Base-by-base conservation (phyloP, 2,797 vertebrate species). In the Tarsius wallacei region DNA sequence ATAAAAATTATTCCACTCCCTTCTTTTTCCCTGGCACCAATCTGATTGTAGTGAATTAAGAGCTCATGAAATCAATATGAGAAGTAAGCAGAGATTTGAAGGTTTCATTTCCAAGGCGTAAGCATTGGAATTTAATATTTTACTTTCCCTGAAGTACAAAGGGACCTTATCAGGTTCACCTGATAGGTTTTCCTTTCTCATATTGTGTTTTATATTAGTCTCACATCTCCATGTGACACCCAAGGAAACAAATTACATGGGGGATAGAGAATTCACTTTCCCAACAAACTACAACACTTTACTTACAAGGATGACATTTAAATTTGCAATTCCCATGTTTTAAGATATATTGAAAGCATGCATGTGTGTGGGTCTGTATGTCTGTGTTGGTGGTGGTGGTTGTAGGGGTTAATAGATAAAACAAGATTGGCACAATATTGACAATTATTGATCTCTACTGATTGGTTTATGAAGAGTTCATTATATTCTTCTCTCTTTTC, bases 41-140 rank as follows among this genome's bases (percentile, higher is more conserved):
- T 57, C 12, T 91, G 86, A 91, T 15, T 76, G 11, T 63, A 42
- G 42, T 26, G 31, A 94, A 94, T 87, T 90, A 80, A 73, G 31
- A 95, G 68, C 87, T 42, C 68, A 12, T 80, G 53, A 85, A 90
- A 87, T 63, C 31, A 85, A 64, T 84, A 85, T 61, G 19, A 93
- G 51, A 96, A 71, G 28, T n/a, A 77, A 91, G 21, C 31, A 81
- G 26, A 91, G 51, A 66, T 87, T 78, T 81, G 31, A 90, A 93
- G 33, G 22, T 86, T 90, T 91, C 17, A 74, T 87, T 91, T 89
- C 53, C 81, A 91, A 89, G 74, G 15, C 33, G 9, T 70, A 93
- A 81, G 78, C 24, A 70, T 31, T 7, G 76, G 47, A 82, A 93
- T 59, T 82, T 51, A 70, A 26, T 17, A 57, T 96, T 96, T 73